Evolutionary conservation across 2,113 vertebrate genomes (phyloP).

Genomic region (Brachirus orientalis): DNA sequence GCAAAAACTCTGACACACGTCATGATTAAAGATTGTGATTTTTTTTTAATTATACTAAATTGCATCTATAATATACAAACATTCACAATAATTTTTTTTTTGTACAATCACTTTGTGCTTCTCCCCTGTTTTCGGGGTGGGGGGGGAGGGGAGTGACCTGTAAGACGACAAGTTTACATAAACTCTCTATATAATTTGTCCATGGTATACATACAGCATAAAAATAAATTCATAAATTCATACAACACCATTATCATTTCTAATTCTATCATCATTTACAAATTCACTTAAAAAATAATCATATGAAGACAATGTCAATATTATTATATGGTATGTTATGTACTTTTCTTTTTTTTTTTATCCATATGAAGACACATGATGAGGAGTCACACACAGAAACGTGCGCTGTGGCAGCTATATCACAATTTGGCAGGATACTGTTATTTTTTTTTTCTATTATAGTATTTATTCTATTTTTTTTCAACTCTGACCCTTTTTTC

Average conservation of each 20-base stretch:
- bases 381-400: constrained; percentile 56
- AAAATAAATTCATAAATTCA: constrained; percentile 76
- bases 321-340: constrained; percentile 63
- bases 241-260: constrained; percentile 68
- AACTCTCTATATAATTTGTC: constrained; percentile 70
- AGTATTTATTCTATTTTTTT: constrained; percentile 49
- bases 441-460: constrained; percentile 41
- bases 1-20: background rate
- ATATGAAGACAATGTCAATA: constrained; percentile 73
- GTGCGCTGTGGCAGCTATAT: constrained; percentile 47
- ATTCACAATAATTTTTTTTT: constrained; percentile 76
- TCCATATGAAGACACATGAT: constrained; percentile 55
- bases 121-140: constrained; percentile 34
- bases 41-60: constrained; percentile 79
- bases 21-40: constrained; percentile 67
- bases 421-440: constrained; percentile 59
- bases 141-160: constrained; percentile 56
- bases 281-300: constrained; percentile 77
- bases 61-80: constrained; percentile 82
- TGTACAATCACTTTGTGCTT: constrained; percentile 83
- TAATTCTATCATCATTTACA: constrained; percentile 79
- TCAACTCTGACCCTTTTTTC: constrained; percentile 15
- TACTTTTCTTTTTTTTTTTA: too few relatives aligned
- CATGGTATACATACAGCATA: constrained; percentile 69
- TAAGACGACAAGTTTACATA: constrained; percentile 78